phyloP scores from a whole-genome alignment of 2,888 invertebrate genomes.

The Glyphotaelius pellucidus region DNA sequence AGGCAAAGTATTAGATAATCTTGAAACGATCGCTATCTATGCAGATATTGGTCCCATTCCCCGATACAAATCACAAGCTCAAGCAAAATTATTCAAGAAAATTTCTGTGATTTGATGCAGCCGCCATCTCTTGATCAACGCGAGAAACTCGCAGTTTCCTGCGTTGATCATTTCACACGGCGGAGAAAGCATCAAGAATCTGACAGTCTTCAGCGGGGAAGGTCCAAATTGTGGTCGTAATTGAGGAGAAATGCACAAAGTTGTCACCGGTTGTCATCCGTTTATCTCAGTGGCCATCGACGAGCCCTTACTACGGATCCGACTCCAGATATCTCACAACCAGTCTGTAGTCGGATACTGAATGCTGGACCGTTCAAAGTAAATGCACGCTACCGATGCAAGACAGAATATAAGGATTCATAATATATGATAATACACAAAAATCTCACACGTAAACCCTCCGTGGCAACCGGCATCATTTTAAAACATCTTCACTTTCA shows the following conservation, averaged over 20 bases:
- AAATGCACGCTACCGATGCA: constrained; percentile 29
- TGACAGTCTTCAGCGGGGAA: background rate
- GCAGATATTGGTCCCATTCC: background rate
- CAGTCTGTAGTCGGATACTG: background rate
- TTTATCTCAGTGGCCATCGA: constrained; percentile 59
- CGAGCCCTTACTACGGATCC: constrained; percentile 48
- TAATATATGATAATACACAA: background rate
- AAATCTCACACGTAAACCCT: background rate
- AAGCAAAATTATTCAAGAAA: background rate
- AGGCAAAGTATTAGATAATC: background rate
- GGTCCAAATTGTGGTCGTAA: constrained; percentile 47
- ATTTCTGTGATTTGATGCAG: background rate
- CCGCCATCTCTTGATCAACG: constrained; percentile 5
- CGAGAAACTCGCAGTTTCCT: background rate
- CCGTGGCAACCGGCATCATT: background rate
- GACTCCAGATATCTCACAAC: constrained; percentile 29
- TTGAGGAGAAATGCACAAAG: constrained; percentile 61
- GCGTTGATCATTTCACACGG: background rate
- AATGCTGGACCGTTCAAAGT: background rate
- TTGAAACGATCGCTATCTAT: background rate
- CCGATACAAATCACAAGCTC: background rate
- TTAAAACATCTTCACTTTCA: background rate
- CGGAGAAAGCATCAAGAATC: background rate
- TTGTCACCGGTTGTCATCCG: constrained; percentile 51
- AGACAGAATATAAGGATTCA: background rate